Percentiles rank a stretch among this genome's conserved stretches.
Conservation (phyloP, 1,140 invertebrate species). For the Monochamus saltuarius region DNA sequence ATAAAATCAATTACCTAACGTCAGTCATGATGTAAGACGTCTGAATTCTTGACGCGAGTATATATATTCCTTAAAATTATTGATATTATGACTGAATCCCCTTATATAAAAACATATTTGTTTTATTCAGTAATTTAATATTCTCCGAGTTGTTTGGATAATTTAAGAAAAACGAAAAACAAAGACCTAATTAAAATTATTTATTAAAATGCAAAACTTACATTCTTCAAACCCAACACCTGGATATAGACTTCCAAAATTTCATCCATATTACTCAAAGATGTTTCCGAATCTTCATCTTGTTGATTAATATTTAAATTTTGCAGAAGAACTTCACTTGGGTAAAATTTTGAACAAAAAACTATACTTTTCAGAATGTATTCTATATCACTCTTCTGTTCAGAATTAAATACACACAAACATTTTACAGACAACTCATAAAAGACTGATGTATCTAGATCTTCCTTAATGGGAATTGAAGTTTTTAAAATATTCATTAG, state of each 20-base stretch:
- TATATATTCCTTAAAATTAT: too few relatives aligned
- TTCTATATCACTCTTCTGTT: slow-evolving; percentile 54
- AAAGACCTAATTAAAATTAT: too few relatives aligned
- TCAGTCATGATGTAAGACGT: too few relatives aligned
- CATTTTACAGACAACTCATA: slow-evolving; percentile 58
- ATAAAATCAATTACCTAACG: too few relatives aligned
- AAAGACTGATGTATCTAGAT: slow-evolving; percentile 48
- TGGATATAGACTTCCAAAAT: slow-evolving; percentile 56
- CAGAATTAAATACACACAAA: slow-evolving; percentile 55
- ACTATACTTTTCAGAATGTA: slow-evolving; percentile 56
- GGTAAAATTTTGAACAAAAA: slow-evolving; percentile 59
- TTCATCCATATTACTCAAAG: slow-evolving; percentile 53
- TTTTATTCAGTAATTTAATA: too few relatives aligned
- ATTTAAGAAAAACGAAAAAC: too few relatives aligned
- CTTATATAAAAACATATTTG: too few relatives aligned
- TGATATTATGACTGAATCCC: too few relatives aligned
- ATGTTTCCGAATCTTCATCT: slow-evolving; percentile 50
- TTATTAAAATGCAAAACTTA: too few relatives aligned
- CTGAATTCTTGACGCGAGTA: too few relatives aligned
- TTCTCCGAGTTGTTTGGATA: too few relatives aligned
- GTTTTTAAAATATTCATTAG: slow-evolving; percentile 55
- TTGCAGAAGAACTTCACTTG: slow-evolving; percentile 55
- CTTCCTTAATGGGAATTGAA: slow-evolving; percentile 50
- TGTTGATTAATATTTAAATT: slow-evolving; percentile 54
- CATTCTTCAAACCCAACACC: slow-evolving; percentile 53